Evolutionary conservation across 2,113 vertebrate genomes (phyloP).

Genomic region (Microcebus griseorufus): DNA sequence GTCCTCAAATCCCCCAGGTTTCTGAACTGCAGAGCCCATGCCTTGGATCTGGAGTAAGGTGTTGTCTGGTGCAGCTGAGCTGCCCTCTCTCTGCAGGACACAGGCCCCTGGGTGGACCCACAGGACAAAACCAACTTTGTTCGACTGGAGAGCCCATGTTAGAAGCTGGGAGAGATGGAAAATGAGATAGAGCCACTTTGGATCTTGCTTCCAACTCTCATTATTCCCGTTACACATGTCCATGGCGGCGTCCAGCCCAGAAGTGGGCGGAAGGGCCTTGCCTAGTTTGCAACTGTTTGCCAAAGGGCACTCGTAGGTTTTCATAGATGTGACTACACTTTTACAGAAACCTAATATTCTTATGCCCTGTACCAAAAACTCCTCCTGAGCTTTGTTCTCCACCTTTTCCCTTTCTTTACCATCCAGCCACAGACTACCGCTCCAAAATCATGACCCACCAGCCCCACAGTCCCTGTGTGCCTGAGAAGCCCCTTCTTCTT

Average conservation of each 20-base stretch:
- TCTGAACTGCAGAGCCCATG: rapidly evolving
- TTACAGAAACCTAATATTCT: not conserved
- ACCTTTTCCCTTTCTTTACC: not conserved
- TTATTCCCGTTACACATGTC: not conserved
- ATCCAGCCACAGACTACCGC: not conserved
- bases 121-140: slow-evolving; percentile 1
- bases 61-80: not conserved
- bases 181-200: not conserved
- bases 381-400: not conserved
- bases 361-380: not conserved
- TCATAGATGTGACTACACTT: not conserved
- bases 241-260: not conserved
- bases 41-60: rapidly evolving
- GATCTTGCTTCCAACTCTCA: not conserved
- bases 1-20: not conserved
- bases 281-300: not conserved
- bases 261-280: rapidly evolving
- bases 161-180: not conserved
- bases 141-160: not conserved
- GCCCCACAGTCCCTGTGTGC: rapidly evolving
- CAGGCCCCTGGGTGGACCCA: not conserved
- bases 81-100: not conserved
- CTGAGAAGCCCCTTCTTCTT: not conserved
- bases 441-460: not conserved
- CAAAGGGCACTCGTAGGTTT: not conserved